Conservation (phyloP, 2,113 vertebrate species). For the Entelurus aequoreus region DNA sequence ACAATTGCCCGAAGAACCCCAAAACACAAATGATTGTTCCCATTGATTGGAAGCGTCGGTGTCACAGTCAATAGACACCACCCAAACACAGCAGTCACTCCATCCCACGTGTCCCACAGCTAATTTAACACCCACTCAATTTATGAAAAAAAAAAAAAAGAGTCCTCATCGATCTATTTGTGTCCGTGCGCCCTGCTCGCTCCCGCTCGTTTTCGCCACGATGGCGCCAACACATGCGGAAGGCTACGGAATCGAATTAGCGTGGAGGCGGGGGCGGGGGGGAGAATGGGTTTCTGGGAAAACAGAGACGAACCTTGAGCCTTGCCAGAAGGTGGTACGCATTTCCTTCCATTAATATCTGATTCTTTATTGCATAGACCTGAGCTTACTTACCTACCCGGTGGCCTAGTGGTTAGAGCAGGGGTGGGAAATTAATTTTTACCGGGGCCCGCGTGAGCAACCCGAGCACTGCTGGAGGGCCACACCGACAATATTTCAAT, state of each 20-base stretch:
- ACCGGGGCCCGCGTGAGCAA: too few relatives aligned
- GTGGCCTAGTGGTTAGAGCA: too few relatives aligned
- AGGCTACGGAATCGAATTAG: constrained; percentile 60
- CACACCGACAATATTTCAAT: too few relatives aligned
- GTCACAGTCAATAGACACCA: constrained; percentile 68
- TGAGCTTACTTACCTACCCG: too few relatives aligned
- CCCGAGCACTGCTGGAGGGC: too few relatives aligned
- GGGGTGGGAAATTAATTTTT: too few relatives aligned
- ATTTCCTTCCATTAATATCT: neutral
- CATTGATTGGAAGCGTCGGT: constrained; percentile 68
- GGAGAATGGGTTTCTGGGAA: constrained; percentile 44
- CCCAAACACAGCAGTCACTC: constrained; percentile 69
- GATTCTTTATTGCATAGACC: too few relatives aligned
- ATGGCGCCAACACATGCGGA: constrained; percentile 48
- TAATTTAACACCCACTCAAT: constrained; percentile 75
- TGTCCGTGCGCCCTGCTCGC: constrained; percentile 63
- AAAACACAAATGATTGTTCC: constrained; percentile 58
- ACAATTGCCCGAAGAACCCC: constrained; percentile 21
- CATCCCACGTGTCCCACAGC: constrained; percentile 67
- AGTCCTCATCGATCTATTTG: constrained; percentile 70
- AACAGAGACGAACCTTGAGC: constrained; percentile 41
- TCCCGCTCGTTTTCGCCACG: constrained; percentile 50
- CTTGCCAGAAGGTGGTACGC: neutral
- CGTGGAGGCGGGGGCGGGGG: constrained; percentile 7
- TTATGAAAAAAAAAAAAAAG: constrained; percentile 67